A percentile compares a stretch with the other conserved stretches of the same genome.
These are phyloP conservation scores for Habroteleia sp. DNA, from an alignment of 2,888 invertebrate genomes.

Conservation along the genomic window DNA sequence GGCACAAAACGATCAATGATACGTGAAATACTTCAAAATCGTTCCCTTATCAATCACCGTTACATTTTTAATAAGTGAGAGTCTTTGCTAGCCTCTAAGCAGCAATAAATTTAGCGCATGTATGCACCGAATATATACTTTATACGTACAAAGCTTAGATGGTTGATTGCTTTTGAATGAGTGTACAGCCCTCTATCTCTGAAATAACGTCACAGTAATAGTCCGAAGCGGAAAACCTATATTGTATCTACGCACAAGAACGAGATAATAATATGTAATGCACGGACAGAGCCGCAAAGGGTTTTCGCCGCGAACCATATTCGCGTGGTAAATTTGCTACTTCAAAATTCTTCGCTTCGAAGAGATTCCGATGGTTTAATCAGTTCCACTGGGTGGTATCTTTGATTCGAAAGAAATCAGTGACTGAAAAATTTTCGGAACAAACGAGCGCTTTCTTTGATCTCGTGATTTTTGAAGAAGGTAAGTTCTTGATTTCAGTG, in stretches of 20 bases:
- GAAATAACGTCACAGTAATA: constrained; percentile 26
- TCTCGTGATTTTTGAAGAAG: constrained; percentile 14
- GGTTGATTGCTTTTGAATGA: constrained; percentile 71
- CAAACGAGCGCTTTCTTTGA: constrained; percentile 16
- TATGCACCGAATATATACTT: constrained; percentile 1
- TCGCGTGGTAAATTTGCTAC: constrained; percentile 33
- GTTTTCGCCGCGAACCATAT: constrained; percentile 14
- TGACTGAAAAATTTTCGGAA: constrained; percentile 28
- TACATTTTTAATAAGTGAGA: constrained; percentile 38
- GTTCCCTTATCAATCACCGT: constrained; percentile 39
- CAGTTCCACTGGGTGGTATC: constrained; percentile 18
- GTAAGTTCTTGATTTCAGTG: constrained; percentile 6
- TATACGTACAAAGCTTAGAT: constrained; percentile 66
- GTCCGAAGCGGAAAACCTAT: constrained; percentile 21
- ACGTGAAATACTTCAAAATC: constrained; percentile 28
- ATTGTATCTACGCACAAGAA: constrained; percentile 27
- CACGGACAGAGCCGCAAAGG: constrained; percentile 25
- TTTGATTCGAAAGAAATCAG: constrained; percentile 31
- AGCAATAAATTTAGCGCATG: constrained; percentile 11
- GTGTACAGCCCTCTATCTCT: constrained; percentile 63
- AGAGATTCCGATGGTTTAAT: constrained; percentile 9
- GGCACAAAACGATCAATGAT: constrained; percentile 48
- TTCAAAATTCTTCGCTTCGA: constrained; percentile 7
- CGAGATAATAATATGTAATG: constrained; percentile 35
- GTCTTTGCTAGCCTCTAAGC: not conserved